Conservation (phyloP, 2,888 invertebrate species). For the Anoncus sp. region DNA sequence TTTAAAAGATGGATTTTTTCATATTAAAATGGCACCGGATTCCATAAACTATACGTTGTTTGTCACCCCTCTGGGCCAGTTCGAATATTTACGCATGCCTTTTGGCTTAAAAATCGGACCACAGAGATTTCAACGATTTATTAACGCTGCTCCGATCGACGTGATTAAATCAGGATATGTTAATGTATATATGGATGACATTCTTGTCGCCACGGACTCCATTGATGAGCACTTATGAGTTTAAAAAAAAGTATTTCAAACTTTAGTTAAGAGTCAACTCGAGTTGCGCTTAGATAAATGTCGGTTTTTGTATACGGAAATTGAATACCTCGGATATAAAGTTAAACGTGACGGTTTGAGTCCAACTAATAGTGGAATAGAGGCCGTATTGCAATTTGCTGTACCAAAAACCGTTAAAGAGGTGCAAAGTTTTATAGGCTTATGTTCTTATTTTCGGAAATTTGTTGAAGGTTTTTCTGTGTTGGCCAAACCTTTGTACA, state of each 20-base stretch:
- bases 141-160: slow-evolving; percentile 59
- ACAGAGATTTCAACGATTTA: slow-evolving; percentile 62
- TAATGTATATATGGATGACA: slow-evolving; percentile 66
- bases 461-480: slow-evolving; percentile 66
- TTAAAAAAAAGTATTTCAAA: slow-evolving; percentile 18
- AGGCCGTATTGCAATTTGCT: slow-evolving; percentile 65
- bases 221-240: slow-evolving; percentile 21
- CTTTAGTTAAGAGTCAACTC: slow-evolving; percentile 27
- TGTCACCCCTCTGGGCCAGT: slow-evolving; percentile 31
- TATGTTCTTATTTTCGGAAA: slow-evolving; percentile 68
- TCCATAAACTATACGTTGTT: slow-evolving; percentile 61
- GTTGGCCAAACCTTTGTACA: slow-evolving; percentile 71
- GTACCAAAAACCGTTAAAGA: slow-evolving; percentile 63
- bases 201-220: slow-evolving; percentile 42
- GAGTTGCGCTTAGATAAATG: slow-evolving; percentile 28
- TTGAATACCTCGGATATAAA: slow-evolving; percentile 62
- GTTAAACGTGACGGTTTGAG: slow-evolving; percentile 54
- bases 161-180: slow-evolving; percentile 60
- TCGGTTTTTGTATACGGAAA: slow-evolving; percentile 57
- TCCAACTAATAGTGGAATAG: slow-evolving; percentile 57
- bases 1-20: slow-evolving; percentile 65
- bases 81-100: slow-evolving; percentile 30
- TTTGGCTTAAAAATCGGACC: slow-evolving; percentile 59
- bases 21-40: slow-evolving; percentile 56
- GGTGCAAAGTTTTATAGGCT: slow-evolving; percentile 68